Conservation (phyloP, 2,797 vertebrate species). For the Gorsachius magnificus region DNA sequence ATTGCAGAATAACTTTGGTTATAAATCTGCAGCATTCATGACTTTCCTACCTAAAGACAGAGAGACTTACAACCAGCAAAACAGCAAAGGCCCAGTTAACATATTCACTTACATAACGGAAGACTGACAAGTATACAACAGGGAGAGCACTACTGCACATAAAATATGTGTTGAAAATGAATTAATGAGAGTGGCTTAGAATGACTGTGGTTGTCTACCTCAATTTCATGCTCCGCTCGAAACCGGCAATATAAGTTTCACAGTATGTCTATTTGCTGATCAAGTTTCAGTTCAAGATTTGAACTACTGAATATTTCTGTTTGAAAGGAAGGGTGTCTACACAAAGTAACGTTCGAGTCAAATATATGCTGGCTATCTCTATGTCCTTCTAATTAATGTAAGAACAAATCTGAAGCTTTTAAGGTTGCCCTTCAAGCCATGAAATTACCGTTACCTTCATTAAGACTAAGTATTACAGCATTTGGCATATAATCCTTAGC, state of each 20-base stretch:
- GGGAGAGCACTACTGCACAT: not conserved
- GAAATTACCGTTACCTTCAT: not conserved
- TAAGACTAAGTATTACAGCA: not conserved
- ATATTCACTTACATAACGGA: not conserved
- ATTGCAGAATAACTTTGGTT: not conserved
- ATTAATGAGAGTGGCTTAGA: not conserved
- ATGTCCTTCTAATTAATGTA: not conserved
- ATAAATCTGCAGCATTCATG: not conserved
- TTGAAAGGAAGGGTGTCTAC: not conserved
- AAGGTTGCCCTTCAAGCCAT: not conserved
- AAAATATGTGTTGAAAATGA: not conserved
- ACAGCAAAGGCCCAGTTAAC: not conserved
- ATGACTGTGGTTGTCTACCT: not conserved
- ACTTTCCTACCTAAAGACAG: not conserved
- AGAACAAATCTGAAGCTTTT: not conserved
- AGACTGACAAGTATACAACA: not conserved
- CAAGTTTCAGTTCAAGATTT: not conserved
- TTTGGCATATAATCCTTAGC: not conserved
- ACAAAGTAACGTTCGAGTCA: not conserved
- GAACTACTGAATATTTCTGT: not conserved
- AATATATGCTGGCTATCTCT: accelerated
- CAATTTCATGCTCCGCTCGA: not conserved
- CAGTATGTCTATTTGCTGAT: not conserved
- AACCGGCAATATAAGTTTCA: not conserved
- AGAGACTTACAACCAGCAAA: not conserved